phyloP scores from a whole-genome alignment of 2,888 invertebrate species.

The Cylloceria caligata region DNA sequence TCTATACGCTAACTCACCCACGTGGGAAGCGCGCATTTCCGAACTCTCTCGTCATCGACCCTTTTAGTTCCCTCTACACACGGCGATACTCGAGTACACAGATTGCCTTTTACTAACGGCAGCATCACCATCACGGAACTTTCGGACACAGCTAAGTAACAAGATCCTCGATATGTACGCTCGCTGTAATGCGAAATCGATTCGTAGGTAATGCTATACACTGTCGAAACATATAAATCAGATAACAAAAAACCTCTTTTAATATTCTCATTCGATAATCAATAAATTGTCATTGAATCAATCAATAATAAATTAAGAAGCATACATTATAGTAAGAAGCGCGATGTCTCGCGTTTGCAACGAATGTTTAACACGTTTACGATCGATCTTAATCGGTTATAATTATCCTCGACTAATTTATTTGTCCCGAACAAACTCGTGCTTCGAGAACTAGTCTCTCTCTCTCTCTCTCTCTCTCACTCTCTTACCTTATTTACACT shows the following conservation, averaged over 20 bases:
- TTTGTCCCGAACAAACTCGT: slow-evolving; percentile 54
- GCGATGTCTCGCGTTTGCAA: slow-evolving; percentile 14
- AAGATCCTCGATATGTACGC: slow-evolving; percentile 34
- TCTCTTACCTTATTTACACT: too few relatives aligned
- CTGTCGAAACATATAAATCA: too few relatives aligned
- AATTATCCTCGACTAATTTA: slow-evolving; percentile 67
- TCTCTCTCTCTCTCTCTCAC: too few relatives aligned
- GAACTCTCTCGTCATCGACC: slow-evolving; percentile 84
- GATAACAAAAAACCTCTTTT: too few relatives aligned
- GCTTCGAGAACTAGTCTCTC: slow-evolving; percentile 34
- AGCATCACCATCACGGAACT: slow-evolving; percentile 28
- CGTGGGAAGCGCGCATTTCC: slow-evolving; percentile 81
- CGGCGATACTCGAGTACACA: slow-evolving; percentile 48
- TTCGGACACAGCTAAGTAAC: slow-evolving; percentile 51
- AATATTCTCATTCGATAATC: background rate
- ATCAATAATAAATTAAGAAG: background rate
- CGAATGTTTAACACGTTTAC: slow-evolving; percentile 60
- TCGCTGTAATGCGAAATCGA: background rate
- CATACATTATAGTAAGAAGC: background rate
- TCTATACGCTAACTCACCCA: slow-evolving; percentile 80
- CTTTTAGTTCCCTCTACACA: slow-evolving; percentile 78
- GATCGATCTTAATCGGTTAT: slow-evolving; percentile 65
- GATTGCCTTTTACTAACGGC: slow-evolving; percentile 48
- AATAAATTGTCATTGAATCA: slow-evolving; percentile 12
- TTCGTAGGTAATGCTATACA: background rate